Evolutionary conservation across 2,888 invertebrate species (phyloP).

Genomic region (Agrotis ipsilon): DNA sequence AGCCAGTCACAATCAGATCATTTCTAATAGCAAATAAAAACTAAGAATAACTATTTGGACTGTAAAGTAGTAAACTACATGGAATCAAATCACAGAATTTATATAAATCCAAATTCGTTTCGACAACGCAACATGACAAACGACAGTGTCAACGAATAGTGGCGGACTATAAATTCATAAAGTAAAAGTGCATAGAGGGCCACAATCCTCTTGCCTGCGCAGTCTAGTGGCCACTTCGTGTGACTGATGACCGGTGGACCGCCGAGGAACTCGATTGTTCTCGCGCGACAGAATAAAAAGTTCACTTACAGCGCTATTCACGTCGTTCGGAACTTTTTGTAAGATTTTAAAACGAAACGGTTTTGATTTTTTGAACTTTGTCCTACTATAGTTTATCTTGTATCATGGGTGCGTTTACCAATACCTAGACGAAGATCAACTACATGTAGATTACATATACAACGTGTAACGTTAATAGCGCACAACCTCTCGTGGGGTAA

Average conservation of each 20-base stretch:
- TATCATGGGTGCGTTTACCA: no score
- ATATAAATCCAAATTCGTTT: conserved; percentile 63
- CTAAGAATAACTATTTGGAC: no score
- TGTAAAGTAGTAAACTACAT: no score
- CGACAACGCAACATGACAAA: conserved; percentile 77
- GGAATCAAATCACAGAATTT: conserved; percentile 7
- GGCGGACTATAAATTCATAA: conserved; percentile 80
- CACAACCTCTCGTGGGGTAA: no score
- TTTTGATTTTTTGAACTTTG: conserved; percentile 27
- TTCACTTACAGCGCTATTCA: conserved; percentile 53
- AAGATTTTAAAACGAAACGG: conserved; percentile 43
- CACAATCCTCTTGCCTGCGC: conserved; percentile 75
- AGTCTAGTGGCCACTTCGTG: conserved; percentile 80
- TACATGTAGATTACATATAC: no score
- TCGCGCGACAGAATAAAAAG: conserved; percentile 64
- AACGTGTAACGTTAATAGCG: no score
- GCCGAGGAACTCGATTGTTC: conserved; percentile 75
- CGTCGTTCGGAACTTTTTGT: conserved; percentile 36
- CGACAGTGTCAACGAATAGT: conserved; percentile 78
- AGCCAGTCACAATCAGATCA: no score
- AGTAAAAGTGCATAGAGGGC: conserved; percentile 82
- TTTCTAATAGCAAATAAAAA: no score
- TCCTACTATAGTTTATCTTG: no score
- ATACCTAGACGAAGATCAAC: no score
- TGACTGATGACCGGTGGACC: conserved; percentile 77